Conservation (phyloP, 2,113 vertebrate species). For the Steatornis caripensis region DNA sequence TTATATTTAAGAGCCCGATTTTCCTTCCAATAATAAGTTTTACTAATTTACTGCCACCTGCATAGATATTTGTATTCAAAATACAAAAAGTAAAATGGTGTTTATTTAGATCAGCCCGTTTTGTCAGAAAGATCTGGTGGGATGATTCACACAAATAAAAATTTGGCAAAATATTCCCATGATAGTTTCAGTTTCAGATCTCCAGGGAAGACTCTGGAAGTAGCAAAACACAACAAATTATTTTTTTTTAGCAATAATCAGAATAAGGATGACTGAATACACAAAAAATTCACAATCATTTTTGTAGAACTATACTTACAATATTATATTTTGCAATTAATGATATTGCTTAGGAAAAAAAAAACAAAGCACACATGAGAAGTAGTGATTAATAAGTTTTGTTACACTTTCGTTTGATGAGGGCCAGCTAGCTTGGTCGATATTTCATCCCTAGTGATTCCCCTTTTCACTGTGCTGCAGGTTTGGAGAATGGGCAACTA, state of each 20-base stretch:
- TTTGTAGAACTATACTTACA: not conserved
- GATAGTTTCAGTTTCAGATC: conserved; percentile 26
- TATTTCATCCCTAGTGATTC: conserved; percentile 24
- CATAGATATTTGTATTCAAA: not conserved
- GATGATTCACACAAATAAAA: not conserved
- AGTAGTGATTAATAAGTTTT: conserved; percentile 32
- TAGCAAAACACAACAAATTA: not conserved
- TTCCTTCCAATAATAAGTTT: not conserved
- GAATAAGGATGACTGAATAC: not conserved
- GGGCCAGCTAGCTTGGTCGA: conserved; percentile 2
- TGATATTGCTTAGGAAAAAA: not conserved
- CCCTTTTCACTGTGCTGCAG: not conserved
- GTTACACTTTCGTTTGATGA: not conserved
- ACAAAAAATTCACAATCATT: not conserved
- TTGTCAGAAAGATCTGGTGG: not conserved
- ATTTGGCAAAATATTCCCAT: not conserved
- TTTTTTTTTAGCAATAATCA: not conserved
- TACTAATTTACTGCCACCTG: not conserved
- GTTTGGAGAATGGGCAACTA: not conserved
- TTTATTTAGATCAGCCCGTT: not conserved
- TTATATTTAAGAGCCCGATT: not conserved
- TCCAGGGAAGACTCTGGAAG: not conserved
- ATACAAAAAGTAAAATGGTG: not conserved
- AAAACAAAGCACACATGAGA: not conserved
- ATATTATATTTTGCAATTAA: not conserved